Percentiles rank a stretch among this genome's conserved stretches.
phyloP scores from a whole-genome alignment of 2,797 vertebrate species.

The Pseudomugil tenellus region DNA sequence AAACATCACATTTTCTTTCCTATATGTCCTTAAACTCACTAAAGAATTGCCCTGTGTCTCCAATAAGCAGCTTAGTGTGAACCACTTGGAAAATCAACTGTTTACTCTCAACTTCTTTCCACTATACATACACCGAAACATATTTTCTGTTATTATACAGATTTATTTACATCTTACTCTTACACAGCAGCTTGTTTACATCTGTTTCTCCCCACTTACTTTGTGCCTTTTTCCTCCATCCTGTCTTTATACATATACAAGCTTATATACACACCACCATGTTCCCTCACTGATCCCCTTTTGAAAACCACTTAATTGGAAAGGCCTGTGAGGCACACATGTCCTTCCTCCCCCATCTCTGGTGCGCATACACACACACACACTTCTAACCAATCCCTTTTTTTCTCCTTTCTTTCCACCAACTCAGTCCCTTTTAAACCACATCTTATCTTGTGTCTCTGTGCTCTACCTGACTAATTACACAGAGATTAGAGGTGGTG shows the following conservation, averaged over 20 bases:
- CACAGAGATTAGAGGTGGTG: slow-evolving; percentile 60
- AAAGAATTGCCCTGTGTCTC: slow-evolving; percentile 25
- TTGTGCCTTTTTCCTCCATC: neutral
- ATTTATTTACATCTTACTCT: slow-evolving; percentile 60
- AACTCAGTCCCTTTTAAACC: slow-evolving; percentile 18
- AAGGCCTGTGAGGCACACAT: slow-evolving; percentile 56
- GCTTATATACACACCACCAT: slow-evolving; percentile 61
- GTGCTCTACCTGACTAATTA: slow-evolving; percentile 66
- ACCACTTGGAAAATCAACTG: slow-evolving; percentile 51
- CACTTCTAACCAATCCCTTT: slow-evolving; percentile 26
- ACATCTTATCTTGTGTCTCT: slow-evolving; percentile 38
- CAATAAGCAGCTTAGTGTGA: slow-evolving; percentile 33
- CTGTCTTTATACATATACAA: slow-evolving; percentile 20
- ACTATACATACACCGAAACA: slow-evolving; percentile 8
- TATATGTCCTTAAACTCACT: slow-evolving; percentile 29
- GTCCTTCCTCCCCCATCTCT: neutral
- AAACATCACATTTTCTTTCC: slow-evolving; percentile 25
- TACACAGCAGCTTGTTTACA: slow-evolving; percentile 60
- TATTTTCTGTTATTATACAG: slow-evolving; percentile 32
- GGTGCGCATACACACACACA: slow-evolving; percentile 2
- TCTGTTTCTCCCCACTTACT: slow-evolving; percentile 43
- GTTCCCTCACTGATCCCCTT: slow-evolving; percentile 62
- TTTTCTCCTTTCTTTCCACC: neutral
- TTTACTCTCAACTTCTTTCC: slow-evolving; percentile 35
- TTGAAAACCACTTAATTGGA: slow-evolving; percentile 73